These are phyloP conservation scores for Noctua comes DNA, from an alignment of 2,888 invertebrate species.

Conservation along the genomic window DNA sequence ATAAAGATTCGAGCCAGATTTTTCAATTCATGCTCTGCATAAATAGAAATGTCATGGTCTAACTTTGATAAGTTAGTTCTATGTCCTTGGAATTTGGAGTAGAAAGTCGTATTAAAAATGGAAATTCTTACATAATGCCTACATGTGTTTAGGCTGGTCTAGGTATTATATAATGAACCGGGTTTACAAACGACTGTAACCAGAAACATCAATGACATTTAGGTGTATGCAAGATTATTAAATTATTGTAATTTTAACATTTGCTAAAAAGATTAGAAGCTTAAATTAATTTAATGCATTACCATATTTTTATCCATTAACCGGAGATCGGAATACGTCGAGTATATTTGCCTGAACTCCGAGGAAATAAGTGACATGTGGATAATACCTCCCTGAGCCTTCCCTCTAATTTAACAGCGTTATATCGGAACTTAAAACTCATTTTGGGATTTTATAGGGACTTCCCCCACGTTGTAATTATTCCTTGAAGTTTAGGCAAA, in stretches of 20 bases:
- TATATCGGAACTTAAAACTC: not conserved
- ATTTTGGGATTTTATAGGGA: not conserved
- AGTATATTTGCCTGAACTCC: not conserved
- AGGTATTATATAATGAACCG: conserved; percentile 3
- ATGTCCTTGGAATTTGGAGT: not conserved
- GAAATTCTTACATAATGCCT: not conserved
- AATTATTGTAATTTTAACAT: conserved; percentile 30
- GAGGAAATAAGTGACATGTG: not conserved
- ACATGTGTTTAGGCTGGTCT: not conserved
- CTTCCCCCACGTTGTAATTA: not conserved
- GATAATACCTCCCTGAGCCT: not conserved
- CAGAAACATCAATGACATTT: conserved; percentile 10
- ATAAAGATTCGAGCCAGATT: conserved; percentile 24
- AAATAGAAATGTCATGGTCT: conserved; percentile 9
- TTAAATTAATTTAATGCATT: not conserved
- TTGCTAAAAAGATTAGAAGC: not conserved
- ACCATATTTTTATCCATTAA: not conserved
- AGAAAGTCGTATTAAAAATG: not conserved
- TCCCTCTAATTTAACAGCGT: not conserved
- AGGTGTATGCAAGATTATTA: conserved; percentile 5
- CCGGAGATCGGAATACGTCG: not conserved
- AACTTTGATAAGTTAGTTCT: not conserved
- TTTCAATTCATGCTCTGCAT: conserved; percentile 30
- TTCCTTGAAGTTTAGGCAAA: not conserved
- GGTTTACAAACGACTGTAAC: conserved; percentile 7